Conservation (phyloP, 1,140 invertebrate species). For the Cydia pomonella region DNA sequence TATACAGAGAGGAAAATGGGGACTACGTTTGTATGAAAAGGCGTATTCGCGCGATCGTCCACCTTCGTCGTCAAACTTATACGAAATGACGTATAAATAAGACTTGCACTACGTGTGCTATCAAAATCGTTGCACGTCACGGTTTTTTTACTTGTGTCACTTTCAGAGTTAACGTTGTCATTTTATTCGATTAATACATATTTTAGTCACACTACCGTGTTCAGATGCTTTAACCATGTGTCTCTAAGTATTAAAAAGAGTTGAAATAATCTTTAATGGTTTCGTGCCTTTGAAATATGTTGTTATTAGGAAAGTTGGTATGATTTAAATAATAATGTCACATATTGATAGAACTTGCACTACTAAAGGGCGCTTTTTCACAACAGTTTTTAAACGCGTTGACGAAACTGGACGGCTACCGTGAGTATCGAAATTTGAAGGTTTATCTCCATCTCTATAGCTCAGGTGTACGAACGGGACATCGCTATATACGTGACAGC, state of each 20-base stretch:
- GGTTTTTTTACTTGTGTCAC: neutral
- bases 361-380: neutral
- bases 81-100: too few relatives aligned
- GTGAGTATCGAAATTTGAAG: too few relatives aligned
- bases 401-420: neutral
- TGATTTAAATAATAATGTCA: constrained; percentile 23
- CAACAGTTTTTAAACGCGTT: neutral
- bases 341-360: neutral
- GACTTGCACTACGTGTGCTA: too few relatives aligned
- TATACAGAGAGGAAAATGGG: too few relatives aligned
- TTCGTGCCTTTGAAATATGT: constrained; percentile 51
- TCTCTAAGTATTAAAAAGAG: neutral
- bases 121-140: too few relatives aligned
- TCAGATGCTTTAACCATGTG: neutral
- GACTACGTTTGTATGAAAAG: too few relatives aligned
- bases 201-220: constrained; percentile 2
- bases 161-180: neutral
- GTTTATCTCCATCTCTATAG: too few relatives aligned
- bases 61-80: too few relatives aligned
- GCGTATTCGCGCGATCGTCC: too few relatives aligned
- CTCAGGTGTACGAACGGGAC: too few relatives aligned
- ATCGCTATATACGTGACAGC: too few relatives aligned
- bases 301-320: constrained; percentile 36
- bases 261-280: constrained; percentile 35
- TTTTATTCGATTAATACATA: neutral